Conservation (phyloP, 1,140 invertebrate species). For the Macrotrachela quadricornifera region DNA sequence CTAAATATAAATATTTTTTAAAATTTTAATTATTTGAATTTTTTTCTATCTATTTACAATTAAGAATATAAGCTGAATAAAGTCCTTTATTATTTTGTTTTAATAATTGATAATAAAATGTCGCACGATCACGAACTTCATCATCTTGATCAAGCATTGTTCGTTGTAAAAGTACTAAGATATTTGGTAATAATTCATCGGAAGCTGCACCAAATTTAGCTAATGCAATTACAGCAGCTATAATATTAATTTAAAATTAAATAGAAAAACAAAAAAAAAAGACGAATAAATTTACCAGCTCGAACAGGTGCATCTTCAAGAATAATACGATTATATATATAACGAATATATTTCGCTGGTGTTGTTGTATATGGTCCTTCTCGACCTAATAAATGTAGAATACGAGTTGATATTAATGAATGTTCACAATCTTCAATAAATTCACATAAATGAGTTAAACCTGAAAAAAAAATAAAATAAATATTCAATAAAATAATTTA, state of each 20-base stretch:
- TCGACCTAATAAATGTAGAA: constrained; percentile 80
- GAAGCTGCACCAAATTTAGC: constrained; percentile 90
- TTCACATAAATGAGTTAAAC: constrained; percentile 83
- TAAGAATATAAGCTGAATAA: constrained; percentile 63
- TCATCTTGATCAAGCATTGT: constrained; percentile 69
- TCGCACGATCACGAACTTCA: constrained; percentile 91
- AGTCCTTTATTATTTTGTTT: constrained; percentile 42
- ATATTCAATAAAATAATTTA: neutral
- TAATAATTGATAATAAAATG: constrained; percentile 61
- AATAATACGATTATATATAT: constrained; percentile 94
- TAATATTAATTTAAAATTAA: too few relatives aligned
- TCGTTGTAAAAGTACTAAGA: constrained; percentile 42
- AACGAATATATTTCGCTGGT: constrained; percentile 82
- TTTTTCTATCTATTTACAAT: too few relatives aligned
- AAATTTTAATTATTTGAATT: too few relatives aligned
- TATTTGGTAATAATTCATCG: constrained; percentile 66
- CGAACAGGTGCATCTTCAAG: constrained; percentile 78
- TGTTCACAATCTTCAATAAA: constrained; percentile 99
- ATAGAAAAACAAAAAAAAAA: too few relatives aligned
- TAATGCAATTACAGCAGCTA: constrained; percentile 86
- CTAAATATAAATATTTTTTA: too few relatives aligned
- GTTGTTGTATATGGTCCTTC: constrained; percentile 82
- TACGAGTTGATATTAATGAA: constrained; percentile 76
- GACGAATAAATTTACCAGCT: constrained; percentile 37
- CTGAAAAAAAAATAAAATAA: constrained; percentile 23